These are phyloP conservation scores for Brachyistius frenatus DNA, from an alignment of 2,113 vertebrate genomes.

Conservation along the genomic window DNA sequence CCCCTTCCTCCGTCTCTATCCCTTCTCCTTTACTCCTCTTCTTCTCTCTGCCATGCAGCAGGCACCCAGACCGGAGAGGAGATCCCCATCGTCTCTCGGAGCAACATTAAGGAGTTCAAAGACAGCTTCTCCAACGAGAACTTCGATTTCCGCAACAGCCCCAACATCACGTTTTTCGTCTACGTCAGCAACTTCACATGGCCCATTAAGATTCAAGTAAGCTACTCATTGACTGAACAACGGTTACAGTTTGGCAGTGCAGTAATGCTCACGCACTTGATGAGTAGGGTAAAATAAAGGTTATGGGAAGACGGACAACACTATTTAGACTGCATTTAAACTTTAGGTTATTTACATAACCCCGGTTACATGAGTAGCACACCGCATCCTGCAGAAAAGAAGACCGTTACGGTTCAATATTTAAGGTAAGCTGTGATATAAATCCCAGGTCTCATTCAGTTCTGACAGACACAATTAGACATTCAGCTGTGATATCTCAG, in stretches of 20 bases:
- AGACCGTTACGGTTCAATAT: too few species aligned
- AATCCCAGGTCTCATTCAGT: not conserved
- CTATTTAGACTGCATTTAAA: too few species aligned
- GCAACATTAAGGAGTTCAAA: slow-evolving; percentile 96
- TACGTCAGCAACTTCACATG: slow-evolving; percentile 99
- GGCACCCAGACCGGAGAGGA: slow-evolving; percentile 97
- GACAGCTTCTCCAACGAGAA: slow-evolving; percentile 99
- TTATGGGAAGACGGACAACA: too few species aligned
- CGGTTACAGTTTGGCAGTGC: too few species aligned
- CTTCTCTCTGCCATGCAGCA: slow-evolving; percentile 78
- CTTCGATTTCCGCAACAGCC: slow-evolving; percentile 98
- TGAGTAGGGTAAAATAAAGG: too few species aligned
- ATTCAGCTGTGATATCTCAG: not conserved
- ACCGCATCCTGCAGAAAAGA: too few species aligned
- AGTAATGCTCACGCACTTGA: too few species aligned
- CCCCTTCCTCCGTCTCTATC: not conserved
- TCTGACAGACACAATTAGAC: not conserved
- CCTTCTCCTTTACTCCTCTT: not conserved
- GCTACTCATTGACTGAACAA: not conserved
- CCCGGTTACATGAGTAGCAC: too few species aligned
- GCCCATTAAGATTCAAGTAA: slow-evolving; percentile 94
- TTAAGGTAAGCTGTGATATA: too few species aligned
- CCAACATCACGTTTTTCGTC: slow-evolving; percentile 98
- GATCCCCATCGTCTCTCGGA: slow-evolving; percentile 93
- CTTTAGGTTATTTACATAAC: too few species aligned